Conservation (phyloP, 2,888 invertebrate genomes). For the Pristionchus japonicus region DNA sequence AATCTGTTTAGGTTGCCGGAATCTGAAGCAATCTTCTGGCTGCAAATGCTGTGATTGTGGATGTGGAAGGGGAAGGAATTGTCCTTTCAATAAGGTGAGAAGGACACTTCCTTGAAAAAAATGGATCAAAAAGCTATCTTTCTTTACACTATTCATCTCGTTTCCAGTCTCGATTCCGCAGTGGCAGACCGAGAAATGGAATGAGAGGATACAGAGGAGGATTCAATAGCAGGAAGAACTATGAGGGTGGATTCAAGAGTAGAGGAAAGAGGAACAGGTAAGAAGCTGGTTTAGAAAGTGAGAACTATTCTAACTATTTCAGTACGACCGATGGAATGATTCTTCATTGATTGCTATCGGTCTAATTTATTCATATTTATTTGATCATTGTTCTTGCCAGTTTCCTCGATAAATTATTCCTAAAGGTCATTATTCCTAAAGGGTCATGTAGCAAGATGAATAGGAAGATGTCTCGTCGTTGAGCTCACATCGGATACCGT, state of each 20-base stretch:
- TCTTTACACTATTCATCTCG: neutral
- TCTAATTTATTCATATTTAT: neutral
- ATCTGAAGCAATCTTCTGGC: neutral
- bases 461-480: too few species aligned
- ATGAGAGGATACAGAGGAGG: neutral
- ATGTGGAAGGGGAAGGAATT: constrained; percentile 19
- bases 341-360: neutral
- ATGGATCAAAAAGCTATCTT: neutral
- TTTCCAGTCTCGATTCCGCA: constrained; percentile 27
- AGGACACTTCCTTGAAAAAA: neutral
- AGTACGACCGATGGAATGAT: neutral
- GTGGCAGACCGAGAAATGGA: constrained; percentile 17
- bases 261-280: constrained; percentile 30
- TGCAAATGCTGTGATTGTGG: neutral
- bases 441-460: too few species aligned
- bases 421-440: too few species aligned
- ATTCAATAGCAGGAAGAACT: neutral
- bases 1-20: neutral
- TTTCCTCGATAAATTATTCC: neutral
- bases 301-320: too few species aligned
- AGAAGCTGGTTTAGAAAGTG: neutral
- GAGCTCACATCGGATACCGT: too few species aligned
- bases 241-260: constrained; percentile 11
- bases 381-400: neutral
- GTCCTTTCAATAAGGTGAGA: constrained; percentile 31